Base-by-base conservation (phyloP, 2,113 vertebrate species). In the Ceyx margarethae region DNA sequence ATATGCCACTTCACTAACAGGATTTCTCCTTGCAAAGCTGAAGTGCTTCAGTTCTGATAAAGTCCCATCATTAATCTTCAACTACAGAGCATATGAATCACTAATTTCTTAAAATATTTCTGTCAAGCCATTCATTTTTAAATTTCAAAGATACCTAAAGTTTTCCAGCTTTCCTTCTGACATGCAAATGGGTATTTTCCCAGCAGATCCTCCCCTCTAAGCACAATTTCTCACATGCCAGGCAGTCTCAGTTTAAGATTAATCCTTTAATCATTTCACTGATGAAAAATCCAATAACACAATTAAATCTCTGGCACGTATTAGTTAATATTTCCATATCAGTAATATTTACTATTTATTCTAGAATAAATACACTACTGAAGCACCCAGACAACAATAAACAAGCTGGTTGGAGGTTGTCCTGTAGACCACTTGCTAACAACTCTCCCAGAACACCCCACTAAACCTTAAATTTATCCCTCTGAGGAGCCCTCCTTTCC, bases 251-350 rank as follows among this genome's bases (percentile, higher is more conserved):
- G 58, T 90, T 69, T 19, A 79, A 84, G 45, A 56, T 29, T 88
- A 76, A 87, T 64, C 56, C 51, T 84, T 85, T 86, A 71, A 78
- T 79, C 79, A 56, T 79, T 87, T 73, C 78, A 69, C 3, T 5
- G 71, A 54, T 85, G 67, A 87, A 94, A 94, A 92, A 74, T 89
- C 72, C 81, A 91, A 58, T 80, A 89, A 69, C 79, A 66, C 2
- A 3, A 94, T 93, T 94, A 89, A 73, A 89, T 94, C 86, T 91
- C 42, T 93, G 88, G 58, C 84, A 87, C 19, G 5, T 83, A 61
- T 60, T 68, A 61, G 33, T 57, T 90, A 89, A 82, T 94, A 81
- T 94, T 92, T 91, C 75, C 77, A 91, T 87, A 89, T 82, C 81
- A 37, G 67, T 56, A 66, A 85, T 87, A 82, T 91, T 95, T 91